Percentiles rank a stretch among this genome's conserved stretches.
phyloP scores from a whole-genome alignment of 2,113 vertebrate genomes.

The Campylomormyrus numenius region DNA sequence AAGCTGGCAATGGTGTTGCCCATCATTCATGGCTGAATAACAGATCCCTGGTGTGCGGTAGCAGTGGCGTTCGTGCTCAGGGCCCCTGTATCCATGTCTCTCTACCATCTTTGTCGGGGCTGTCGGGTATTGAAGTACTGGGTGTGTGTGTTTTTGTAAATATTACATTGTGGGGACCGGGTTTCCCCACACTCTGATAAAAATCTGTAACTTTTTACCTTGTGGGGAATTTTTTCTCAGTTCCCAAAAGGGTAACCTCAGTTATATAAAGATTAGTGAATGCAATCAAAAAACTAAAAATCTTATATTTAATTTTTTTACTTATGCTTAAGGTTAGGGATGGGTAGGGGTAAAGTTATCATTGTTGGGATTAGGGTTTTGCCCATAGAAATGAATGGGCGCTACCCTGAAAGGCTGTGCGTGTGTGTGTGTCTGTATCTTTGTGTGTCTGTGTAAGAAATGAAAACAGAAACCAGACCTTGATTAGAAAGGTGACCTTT shows the following conservation, averaged over 20 bases:
- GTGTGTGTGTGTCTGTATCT: background rate
- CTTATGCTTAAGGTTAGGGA: background rate
- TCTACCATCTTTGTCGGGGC: too few species aligned
- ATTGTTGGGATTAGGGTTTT: background rate
- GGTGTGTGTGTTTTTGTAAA: background rate
- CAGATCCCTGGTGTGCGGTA: background rate
- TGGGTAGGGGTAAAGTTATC: background rate
- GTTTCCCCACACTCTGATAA: background rate
- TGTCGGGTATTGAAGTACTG: too few species aligned
- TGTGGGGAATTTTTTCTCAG: background rate
- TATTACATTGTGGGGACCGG: background rate
- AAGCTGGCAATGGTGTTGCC: background rate
- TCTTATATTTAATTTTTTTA: background rate
- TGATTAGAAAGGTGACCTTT: constrained; percentile 73
- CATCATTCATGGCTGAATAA: background rate
- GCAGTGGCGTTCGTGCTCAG: background rate
- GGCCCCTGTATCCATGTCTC: background rate
- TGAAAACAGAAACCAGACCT: constrained; percentile 44
- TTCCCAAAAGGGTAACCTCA: background rate
- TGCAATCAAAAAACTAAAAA: background rate
- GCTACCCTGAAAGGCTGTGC: background rate
- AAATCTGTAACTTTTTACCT: background rate
- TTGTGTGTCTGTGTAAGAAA: background rate
- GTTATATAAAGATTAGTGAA: background rate
- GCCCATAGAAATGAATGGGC: background rate